Evolutionary conservation across 2,113 vertebrate species (phyloP), one percentile per base, ranked within the genome.

Genomic region (Empidonax alnorum): DNA sequence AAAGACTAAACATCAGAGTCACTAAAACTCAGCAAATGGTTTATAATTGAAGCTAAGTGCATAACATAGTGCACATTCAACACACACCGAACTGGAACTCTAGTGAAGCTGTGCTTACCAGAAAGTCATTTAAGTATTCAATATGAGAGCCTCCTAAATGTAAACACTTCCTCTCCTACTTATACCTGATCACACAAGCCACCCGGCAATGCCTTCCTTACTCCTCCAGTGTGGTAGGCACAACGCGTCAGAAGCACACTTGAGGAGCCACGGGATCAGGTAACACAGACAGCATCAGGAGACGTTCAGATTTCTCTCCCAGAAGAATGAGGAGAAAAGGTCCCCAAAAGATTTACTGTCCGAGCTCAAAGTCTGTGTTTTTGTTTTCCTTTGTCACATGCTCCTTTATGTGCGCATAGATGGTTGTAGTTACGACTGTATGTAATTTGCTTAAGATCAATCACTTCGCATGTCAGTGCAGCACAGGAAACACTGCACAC

Each of bases 1-100:
- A 79, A 95, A 96, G 91, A 87, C 88, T 93, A 96, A 96, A 91
- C 93, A 96, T 56, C 25, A 84, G 59, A 52, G 35, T 59, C 50
- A 59, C 80, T 89, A 66, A 66, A 96, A 84, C 39, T 71, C 69
- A 77, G 83, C 55, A 94, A 87, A 84, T 25, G 44, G 61, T 82
- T 95, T 93, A 65, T 3, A 69, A 23, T 4, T 58, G 77, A 78
- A 79, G 44, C 30, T 84, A 61, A 94, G 63, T 46, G 73, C n/a
- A 23, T 67, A 81, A 63, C 46, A 75, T 6, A 41, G 52, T 2
- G 19, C 44, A 41, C 23, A 52, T 55, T 62, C 35, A 77, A 69
- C 12, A 20, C 37, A 61, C 61, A 77, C 18, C n/a, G 27, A 92
- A 77, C 80, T 33, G 35, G 0, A 1, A 59, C 61, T 58, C 72